phyloP scores from a whole-genome alignment of 92 coral and sea anemone species.

The Palythoa grandis region DNA sequence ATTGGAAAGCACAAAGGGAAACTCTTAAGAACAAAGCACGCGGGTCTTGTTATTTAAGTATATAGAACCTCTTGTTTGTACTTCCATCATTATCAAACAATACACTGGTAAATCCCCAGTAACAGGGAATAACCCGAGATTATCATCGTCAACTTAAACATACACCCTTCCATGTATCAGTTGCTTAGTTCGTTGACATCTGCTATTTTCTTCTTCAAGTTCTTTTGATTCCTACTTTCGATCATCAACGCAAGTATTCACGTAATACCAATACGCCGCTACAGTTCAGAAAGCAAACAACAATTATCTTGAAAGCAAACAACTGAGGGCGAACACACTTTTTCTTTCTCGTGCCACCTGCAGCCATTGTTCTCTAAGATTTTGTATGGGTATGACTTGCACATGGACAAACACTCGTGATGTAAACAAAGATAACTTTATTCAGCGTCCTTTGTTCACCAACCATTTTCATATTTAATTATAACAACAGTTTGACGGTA shows the following conservation, averaged over 20 bases:
- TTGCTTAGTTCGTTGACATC: background rate
- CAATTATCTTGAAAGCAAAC: conserved; percentile 30
- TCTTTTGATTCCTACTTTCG: background rate
- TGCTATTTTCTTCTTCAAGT: background rate
- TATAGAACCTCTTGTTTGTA: conserved; percentile 13
- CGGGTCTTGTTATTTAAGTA: background rate
- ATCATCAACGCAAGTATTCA: background rate
- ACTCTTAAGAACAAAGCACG: conserved; percentile 11
- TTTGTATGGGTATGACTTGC: conserved; percentile 20
- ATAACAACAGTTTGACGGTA: conserved; percentile 10
- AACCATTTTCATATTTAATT: conserved; percentile 44
- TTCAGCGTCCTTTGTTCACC: conserved; percentile 35
- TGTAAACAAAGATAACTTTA: conserved; percentile 31
- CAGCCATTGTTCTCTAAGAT: conserved; percentile 23
- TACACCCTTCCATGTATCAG: background rate
- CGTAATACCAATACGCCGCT: conserved; percentile 18
- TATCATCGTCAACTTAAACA: background rate
- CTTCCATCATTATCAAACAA: conserved; percentile 7
- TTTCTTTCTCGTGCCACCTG: conserved; percentile 20
- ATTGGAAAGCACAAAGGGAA: conserved; percentile 12
- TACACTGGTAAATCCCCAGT: conserved; percentile 21
- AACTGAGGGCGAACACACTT: conserved; percentile 3
- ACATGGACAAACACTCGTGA: conserved; percentile 45
- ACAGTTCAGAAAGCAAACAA: conserved; percentile 8
- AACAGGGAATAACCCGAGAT: background rate